A percentile compares a stretch with the other conserved stretches of the same genome.
Evolutionary conservation across 2,113 vertebrate genomes (phyloP).

Genomic region (Equus przewalskii): DNA sequence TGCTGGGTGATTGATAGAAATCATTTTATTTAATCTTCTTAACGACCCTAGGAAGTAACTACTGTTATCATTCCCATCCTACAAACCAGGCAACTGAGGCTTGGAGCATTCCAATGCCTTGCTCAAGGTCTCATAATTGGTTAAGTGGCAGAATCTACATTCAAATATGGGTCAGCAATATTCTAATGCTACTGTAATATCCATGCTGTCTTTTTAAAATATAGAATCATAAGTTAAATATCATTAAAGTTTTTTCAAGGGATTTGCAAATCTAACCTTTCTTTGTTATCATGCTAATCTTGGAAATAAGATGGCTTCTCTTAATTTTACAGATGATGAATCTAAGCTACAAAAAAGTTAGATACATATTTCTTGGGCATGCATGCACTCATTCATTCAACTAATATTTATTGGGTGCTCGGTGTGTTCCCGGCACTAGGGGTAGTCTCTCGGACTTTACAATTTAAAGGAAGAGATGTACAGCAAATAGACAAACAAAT

Average conservation of each 20-base stretch:
- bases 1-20: neutral
- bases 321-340: neutral
- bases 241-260: neutral
- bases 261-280: neutral
- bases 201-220: conserved; percentile 3
- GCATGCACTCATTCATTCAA: neutral
- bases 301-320: neutral
- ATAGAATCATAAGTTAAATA: neutral
- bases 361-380: neutral
- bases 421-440: neutral
- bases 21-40: conserved; percentile 24
- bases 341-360: neutral
- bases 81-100: neutral
- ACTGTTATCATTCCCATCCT: neutral
- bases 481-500: neutral
- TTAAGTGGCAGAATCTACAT: neutral
- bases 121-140: neutral
- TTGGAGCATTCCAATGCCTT: neutral
- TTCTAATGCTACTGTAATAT: neutral
- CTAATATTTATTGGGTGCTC: neutral
- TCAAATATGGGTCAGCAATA: neutral
- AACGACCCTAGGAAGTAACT: neutral
- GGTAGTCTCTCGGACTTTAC: neutral
- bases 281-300: conserved; percentile 11
- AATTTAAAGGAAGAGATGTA: neutral